Evolutionary conservation across 2,113 vertebrate genomes (phyloP).

Genomic region (Etheostoma cragini): DNA sequence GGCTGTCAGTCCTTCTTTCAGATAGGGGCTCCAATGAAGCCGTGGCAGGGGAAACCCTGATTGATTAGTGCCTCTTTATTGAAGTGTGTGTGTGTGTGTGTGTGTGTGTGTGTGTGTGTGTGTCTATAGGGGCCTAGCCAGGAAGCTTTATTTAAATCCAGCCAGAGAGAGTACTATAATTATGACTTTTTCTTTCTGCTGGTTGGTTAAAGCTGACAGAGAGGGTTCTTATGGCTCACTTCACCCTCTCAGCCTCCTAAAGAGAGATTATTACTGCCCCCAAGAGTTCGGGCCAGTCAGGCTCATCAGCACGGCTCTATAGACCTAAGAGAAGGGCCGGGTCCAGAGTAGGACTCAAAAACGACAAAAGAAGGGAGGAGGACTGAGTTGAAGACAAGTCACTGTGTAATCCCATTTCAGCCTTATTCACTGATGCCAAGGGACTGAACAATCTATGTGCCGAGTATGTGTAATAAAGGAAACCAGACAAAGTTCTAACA

Average conservation of each 20-base stretch:
- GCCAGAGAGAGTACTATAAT: constrained; percentile 79
- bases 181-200: constrained; percentile 84
- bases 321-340: constrained; percentile 50
- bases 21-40: constrained; percentile 78
- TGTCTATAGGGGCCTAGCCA: constrained; percentile 70
- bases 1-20: constrained; percentile 84
- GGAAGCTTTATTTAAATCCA: constrained; percentile 81
- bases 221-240: constrained; percentile 82
- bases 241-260: constrained; percentile 79
- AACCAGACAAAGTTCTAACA: constrained; percentile 6
- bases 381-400: constrained; percentile 62
- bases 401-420: constrained; percentile 72
- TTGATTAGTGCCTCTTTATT: constrained; percentile 86
- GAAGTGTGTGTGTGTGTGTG: constrained; percentile 64
- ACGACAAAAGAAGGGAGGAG: constrained; percentile 45
- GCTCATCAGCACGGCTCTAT: constrained; percentile 73
- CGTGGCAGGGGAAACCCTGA: constrained; percentile 78
- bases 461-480: constrained; percentile 50
- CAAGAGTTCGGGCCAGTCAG: constrained; percentile 69
- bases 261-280: constrained; percentile 81
- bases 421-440: constrained; percentile 53
- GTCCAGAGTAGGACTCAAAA: constrained; percentile 56
- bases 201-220: constrained; percentile 80
- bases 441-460: constrained; percentile 34
- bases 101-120: constrained; percentile 40